A percentile compares a stretch with the other conserved stretches of the same genome.
Conservation (phyloP, 2,888 invertebrate genomes). For the Rhorus exstirpatorius region DNA sequence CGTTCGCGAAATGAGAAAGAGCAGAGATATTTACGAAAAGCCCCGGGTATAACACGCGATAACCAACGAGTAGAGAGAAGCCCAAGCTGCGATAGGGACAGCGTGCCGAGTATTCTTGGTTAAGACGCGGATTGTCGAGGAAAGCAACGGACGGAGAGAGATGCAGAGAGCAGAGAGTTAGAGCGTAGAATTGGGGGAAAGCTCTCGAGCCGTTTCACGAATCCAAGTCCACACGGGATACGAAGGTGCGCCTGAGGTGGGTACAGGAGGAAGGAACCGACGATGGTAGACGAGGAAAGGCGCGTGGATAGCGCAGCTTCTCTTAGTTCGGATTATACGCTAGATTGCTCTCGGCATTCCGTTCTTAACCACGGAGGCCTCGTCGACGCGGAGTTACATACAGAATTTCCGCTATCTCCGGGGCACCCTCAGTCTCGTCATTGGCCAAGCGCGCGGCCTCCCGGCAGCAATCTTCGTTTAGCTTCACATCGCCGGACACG, state of each 20-base stretch:
- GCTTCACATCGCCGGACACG: constrained; percentile 66
- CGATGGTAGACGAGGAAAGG: constrained; percentile 27
- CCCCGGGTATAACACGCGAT: constrained; percentile 62
- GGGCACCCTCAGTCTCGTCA: constrained; percentile 7
- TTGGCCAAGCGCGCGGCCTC: constrained; percentile 47
- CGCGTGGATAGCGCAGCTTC: constrained; percentile 66
- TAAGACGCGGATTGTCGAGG: constrained; percentile 45
- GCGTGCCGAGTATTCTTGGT: constrained; percentile 50
- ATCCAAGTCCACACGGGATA: constrained; percentile 44
- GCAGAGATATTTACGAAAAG: constrained; percentile 56
- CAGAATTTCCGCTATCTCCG: constrained; percentile 32
- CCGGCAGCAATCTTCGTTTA: constrained; percentile 59
- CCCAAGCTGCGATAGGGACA: constrained; percentile 47
- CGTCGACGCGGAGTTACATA: constrained; percentile 58
- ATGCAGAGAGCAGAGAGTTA: constrained; percentile 34
- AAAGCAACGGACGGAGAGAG: background rate
- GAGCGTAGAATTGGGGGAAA: constrained; percentile 34
- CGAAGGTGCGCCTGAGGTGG: constrained; percentile 44
- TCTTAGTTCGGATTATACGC: constrained; percentile 71
- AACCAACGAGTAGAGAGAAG: constrained; percentile 60
- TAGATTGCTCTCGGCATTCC: constrained; percentile 73
- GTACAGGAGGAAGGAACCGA: constrained; percentile 28
- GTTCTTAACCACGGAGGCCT: constrained; percentile 68
- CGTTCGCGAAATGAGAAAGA: constrained; percentile 47
- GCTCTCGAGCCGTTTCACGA: constrained; percentile 60